Percentiles rank a stretch among this genome's conserved stretches.
These are phyloP conservation scores for Agapostemon virescens DNA, from an alignment of 2,888 invertebrate species.

Conservation along the genomic window DNA sequence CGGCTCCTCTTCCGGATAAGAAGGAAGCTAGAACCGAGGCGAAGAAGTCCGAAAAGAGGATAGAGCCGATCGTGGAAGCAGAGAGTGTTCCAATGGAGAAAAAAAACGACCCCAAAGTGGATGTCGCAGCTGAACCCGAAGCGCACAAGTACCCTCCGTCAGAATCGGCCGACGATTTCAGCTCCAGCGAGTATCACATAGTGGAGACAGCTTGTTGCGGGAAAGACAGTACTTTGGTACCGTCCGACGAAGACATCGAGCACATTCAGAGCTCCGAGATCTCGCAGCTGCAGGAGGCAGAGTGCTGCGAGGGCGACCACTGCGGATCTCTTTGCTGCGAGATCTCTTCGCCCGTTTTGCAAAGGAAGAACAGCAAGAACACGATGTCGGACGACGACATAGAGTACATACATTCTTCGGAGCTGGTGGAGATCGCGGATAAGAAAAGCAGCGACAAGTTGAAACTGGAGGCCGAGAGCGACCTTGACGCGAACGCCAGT, in stretches of 20 bases:
- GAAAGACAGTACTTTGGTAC: slow-evolving; percentile 61
- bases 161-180: slow-evolving; percentile 67
- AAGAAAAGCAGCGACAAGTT: slow-evolving; percentile 17
- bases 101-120: slow-evolving; percentile 17
- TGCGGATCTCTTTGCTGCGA: slow-evolving; percentile 28
- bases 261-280: slow-evolving; percentile 71
- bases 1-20: slow-evolving; percentile 4
- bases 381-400: slow-evolving; percentile 76
- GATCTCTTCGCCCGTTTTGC: slow-evolving; percentile 42
- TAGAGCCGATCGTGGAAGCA: slow-evolving; percentile 34
- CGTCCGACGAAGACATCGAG: slow-evolving; percentile 76
- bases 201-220: slow-evolving; percentile 61
- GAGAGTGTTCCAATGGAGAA: slow-evolving; percentile 2
- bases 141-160: slow-evolving; percentile 35
- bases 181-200: slow-evolving; percentile 73
- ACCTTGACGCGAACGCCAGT: slow-evolving; percentile 22
- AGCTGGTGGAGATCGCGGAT: slow-evolving; percentile 66
- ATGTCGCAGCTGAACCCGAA: background rate
- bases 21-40: slow-evolving; percentile 30
- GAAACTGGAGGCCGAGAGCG: slow-evolving; percentile 21
- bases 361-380: slow-evolving; percentile 67
- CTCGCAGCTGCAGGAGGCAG: slow-evolving; percentile 50
- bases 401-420: slow-evolving; percentile 74
- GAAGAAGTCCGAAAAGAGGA: slow-evolving; percentile 14
- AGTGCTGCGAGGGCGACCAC: slow-evolving; percentile 39